Conservation (phyloP, 1,140 invertebrate species). For the Penaeus indicus region DNA sequence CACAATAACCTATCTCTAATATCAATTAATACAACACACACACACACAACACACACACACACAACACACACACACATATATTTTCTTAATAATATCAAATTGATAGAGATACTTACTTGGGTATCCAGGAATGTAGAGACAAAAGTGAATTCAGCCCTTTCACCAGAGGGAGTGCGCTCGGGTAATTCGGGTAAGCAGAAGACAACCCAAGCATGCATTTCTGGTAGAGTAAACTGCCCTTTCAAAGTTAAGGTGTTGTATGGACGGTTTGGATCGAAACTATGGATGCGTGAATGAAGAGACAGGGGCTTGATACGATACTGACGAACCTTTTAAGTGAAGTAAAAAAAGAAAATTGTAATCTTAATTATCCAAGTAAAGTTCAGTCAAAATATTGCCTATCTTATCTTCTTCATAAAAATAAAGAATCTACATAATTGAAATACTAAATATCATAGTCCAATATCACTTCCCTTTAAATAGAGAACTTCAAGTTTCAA, state of each 20-base stretch:
- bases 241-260: constrained; percentile 81
- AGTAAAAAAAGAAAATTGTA: not conserved
- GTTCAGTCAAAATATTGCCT: no score
- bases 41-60: no score
- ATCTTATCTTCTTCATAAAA: no score
- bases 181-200: constrained; percentile 85
- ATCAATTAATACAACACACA: not conserved
- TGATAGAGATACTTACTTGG: constrained; percentile 73
- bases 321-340: constrained; percentile 70
- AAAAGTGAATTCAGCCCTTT: constrained; percentile 77
- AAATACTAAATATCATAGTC: no score
- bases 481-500: no score
- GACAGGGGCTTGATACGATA: constrained; percentile 83
- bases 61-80: not conserved
- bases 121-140: constrained; percentile 81
- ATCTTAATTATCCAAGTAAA: not conserved
- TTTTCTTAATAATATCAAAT: not conserved
- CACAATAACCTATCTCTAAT: not conserved
- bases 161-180: constrained; percentile 78
- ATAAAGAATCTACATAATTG: no score
- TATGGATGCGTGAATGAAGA: constrained; percentile 79
- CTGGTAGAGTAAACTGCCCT: constrained; percentile 84
- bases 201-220: constrained; percentile 88
- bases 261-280: constrained; percentile 77
- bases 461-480: no score